Conservation (phyloP, 2,888 invertebrate genomes). For the Petrolisthes cinctipes region DNA sequence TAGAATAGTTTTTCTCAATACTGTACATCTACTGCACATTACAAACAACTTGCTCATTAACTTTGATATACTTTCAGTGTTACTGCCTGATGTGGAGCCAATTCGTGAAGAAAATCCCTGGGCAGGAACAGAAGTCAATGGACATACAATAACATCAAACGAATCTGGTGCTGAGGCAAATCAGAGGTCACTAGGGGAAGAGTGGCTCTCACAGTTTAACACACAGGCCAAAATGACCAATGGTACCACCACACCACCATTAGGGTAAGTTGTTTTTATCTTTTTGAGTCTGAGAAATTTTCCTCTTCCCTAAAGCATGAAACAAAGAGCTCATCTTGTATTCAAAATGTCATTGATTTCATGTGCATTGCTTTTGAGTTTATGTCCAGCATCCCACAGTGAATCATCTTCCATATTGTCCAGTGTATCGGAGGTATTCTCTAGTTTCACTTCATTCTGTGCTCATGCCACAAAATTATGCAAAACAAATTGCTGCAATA, state of each 20-base stretch:
- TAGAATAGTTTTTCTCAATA: not conserved
- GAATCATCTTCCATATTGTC: too few species aligned
- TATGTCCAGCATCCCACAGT: too few species aligned
- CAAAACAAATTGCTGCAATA: too few species aligned
- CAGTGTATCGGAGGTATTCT: too few species aligned
- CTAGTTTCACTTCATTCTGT: too few species aligned
- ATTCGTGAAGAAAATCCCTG: conserved; percentile 66
- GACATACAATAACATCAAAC: conserved; percentile 63
- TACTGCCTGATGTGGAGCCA: conserved; percentile 64
- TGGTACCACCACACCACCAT: conserved; percentile 65
- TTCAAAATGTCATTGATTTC: not conserved
- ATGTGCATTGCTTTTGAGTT: too few species aligned
- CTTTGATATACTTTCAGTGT: conserved; percentile 35
- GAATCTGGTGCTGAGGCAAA: conserved; percentile 37
- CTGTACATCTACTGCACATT: not conserved
- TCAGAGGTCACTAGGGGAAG: conserved; percentile 66
- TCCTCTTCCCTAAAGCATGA: not conserved
- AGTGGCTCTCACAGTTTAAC: conserved; percentile 69
- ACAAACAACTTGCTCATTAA: not conserved
- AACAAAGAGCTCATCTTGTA: not conserved
- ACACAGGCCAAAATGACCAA: conserved; percentile 65
- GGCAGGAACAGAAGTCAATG: conserved; percentile 65
- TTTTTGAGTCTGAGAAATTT: not conserved
- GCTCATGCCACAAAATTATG: too few species aligned
- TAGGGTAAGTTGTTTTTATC: conserved; percentile 54